These are phyloP conservation scores for Anthopleura sola DNA, from an alignment of 64 coral and sea anemone species.

Conservation along the genomic window DNA sequence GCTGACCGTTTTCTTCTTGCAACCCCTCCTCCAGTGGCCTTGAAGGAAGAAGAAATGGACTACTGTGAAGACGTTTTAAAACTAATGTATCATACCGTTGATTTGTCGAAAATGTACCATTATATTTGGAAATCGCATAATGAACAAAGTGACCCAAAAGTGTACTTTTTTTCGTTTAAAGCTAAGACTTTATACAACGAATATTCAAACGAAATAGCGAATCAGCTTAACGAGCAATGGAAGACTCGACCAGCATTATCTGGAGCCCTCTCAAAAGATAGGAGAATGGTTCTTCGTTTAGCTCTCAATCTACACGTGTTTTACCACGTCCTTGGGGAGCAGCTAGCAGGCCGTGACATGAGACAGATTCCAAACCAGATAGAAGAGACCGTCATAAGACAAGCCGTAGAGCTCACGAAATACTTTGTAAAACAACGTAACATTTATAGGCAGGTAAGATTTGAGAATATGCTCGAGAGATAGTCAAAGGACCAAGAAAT, in stretches of 20 bases:
- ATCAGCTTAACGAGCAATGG: neutral
- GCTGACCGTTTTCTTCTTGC: neutral
- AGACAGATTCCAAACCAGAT: neutral
- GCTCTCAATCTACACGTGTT: neutral
- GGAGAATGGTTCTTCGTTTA: neutral
- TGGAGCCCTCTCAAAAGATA: neutral
- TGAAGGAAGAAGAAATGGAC: neutral
- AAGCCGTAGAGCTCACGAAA: neutral
- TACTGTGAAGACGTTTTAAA: neutral
- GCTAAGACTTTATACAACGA: neutral
- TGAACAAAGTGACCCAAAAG: neutral
- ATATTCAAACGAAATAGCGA: neutral
- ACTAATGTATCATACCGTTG: neutral
- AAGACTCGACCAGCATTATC: neutral
- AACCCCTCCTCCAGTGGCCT: neutral
- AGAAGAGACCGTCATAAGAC: neutral
- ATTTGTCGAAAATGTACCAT: neutral
- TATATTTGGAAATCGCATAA: neutral
- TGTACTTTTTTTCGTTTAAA: neutral
- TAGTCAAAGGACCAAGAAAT: no score
- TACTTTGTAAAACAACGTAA: neutral
- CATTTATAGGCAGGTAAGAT: neutral
- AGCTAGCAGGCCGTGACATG: neutral
- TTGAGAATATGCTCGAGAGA: no score
- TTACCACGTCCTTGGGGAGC: neutral